Conservation (phyloP, 2,888 invertebrate species). For the Drosophila seclusa region DNA sequence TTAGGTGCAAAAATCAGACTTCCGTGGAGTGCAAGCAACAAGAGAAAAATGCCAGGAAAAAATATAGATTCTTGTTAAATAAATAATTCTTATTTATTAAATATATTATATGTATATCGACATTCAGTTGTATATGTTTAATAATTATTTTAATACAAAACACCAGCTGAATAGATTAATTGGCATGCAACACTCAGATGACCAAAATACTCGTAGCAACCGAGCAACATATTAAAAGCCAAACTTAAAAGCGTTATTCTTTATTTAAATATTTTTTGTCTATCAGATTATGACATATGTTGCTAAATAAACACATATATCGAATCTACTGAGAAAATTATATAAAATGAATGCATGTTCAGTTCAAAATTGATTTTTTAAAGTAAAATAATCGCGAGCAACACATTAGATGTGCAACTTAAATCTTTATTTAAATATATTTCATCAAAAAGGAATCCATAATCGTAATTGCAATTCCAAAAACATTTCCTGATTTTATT, state of each 20-base stretch:
- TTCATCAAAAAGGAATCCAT: neutral
- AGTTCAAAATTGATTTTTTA: neutral
- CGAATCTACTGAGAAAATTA: neutral
- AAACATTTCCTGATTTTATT: neutral
- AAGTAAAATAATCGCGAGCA: neutral
- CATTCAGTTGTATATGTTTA: neutral
- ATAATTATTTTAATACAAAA: neutral
- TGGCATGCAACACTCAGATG: neutral
- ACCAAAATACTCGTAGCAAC: too few species aligned
- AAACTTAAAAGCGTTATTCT: too few species aligned
- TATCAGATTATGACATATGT: neutral
- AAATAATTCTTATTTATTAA: too few species aligned
- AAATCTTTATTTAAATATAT: neutral
- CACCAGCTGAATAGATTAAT: too few species aligned
- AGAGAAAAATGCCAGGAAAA: neutral
- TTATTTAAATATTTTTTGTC: too few species aligned
- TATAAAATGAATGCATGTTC: neutral
- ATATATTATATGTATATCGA: neutral
- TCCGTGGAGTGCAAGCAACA: neutral
- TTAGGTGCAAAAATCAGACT: constrained; percentile 2
- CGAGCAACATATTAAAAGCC: too few species aligned
- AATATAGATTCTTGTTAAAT: neutral
- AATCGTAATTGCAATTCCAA: neutral
- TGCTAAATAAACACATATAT: neutral
- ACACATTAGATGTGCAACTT: neutral